Conservation (phyloP, 2,888 invertebrate genomes). For the Nymphalis c-album region DNA sequence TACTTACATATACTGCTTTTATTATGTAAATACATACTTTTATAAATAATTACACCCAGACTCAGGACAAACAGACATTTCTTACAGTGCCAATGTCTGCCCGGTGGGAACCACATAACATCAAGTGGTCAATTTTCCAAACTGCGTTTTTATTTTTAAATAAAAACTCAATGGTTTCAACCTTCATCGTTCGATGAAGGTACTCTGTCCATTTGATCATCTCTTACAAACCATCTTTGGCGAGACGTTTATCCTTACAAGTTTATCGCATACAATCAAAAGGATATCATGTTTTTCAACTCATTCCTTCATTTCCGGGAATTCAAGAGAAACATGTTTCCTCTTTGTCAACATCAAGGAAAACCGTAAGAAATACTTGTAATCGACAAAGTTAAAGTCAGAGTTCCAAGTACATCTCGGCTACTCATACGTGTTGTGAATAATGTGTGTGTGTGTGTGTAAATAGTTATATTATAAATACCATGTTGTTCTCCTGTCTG, state of each 20-base stretch:
- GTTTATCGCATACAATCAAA: neutral
- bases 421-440: neutral
- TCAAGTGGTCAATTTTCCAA: too few species aligned
- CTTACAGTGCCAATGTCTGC: too few species aligned
- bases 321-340: constrained; percentile 5
- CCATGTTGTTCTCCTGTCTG: too few species aligned
- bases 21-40: too few species aligned
- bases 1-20: too few species aligned
- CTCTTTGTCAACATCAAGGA: constrained; percentile 3
- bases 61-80: too few species aligned
- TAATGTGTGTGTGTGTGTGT: too few species aligned
- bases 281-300: neutral
- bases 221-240: neutral
- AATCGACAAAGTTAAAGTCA: neutral
- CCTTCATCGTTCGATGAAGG: neutral
- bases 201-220: neutral
- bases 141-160: too few species aligned
- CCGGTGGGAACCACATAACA: too few species aligned
- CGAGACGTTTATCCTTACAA: neutral
- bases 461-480: too few species aligned
- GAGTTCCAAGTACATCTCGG: neutral
- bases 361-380: neutral
- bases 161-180: neutral
- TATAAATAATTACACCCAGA: too few species aligned
- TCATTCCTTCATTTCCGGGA: neutral